These are phyloP conservation scores for Anseranas semipalmata DNA, from an alignment of 2,113 vertebrate genomes.

Conservation along the genomic window DNA sequence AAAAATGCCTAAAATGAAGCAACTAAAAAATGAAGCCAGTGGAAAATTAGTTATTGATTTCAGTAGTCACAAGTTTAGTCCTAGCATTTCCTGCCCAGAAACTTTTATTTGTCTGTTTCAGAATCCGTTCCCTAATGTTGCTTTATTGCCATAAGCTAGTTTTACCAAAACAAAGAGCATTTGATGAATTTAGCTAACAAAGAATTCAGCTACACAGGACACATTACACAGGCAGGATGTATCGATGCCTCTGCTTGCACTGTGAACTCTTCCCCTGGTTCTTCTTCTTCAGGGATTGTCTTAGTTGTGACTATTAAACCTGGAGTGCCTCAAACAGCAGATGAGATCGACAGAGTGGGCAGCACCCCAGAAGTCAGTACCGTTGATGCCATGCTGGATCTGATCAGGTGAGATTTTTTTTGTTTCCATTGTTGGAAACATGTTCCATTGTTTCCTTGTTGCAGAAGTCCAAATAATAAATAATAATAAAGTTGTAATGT, in stretches of 20 bases:
- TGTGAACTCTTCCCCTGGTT: background rate
- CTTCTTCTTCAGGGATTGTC: slow-evolving; percentile 83
- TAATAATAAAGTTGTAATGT: background rate
- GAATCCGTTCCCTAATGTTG: background rate
- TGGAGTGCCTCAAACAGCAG: slow-evolving; percentile 86
- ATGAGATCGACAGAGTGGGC: slow-evolving; percentile 87
- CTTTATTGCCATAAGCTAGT: background rate
- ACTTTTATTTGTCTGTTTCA: background rate
- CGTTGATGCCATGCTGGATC: slow-evolving; percentile 92
- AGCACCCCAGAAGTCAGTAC: slow-evolving; percentile 90
- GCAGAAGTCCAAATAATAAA: background rate
- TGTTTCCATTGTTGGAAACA: no score
- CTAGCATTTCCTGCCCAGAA: background rate
- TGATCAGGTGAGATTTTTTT: slow-evolving; percentile 85
- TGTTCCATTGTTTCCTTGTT: no score
- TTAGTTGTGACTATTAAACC: slow-evolving; percentile 95
- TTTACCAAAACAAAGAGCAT: background rate
- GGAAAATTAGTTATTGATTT: background rate
- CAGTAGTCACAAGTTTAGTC: background rate
- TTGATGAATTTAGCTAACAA: background rate
- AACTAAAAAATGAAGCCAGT: background rate
- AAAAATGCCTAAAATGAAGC: background rate
- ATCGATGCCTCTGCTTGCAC: background rate
- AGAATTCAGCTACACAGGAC: background rate
- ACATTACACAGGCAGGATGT: background rate